Percentiles rank a stretch among this genome's conserved stretches.
These are phyloP conservation scores for Acanthochromis polyacanthus DNA, from an alignment of 2,113 vertebrate genomes.

Conservation along the genomic window DNA sequence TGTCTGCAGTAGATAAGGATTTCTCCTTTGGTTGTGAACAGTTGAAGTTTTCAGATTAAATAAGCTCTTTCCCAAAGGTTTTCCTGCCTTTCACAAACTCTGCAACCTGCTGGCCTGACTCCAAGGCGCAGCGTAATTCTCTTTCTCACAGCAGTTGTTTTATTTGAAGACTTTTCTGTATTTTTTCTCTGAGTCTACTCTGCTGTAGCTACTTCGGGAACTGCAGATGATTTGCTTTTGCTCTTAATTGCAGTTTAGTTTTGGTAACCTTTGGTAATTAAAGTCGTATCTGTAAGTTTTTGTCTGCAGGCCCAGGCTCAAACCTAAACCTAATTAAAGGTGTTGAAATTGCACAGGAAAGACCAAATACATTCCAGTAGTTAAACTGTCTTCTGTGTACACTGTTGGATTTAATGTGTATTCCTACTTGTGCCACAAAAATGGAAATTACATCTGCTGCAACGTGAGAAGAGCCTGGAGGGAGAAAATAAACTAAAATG, in stretches of 20 bases:
- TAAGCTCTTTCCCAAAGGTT: no score
- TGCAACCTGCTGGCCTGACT: no score
- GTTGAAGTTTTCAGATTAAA: not conserved
- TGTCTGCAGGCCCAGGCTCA: not conserved
- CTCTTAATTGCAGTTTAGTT: no score
- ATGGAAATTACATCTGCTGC: constrained; percentile 23
- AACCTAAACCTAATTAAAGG: constrained; percentile 21
- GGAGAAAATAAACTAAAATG: constrained; percentile 28
- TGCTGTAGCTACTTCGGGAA: not conserved
- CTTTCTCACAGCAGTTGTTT: not conserved
- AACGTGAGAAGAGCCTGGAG: constrained; percentile 9
- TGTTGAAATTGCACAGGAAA: constrained; percentile 4
- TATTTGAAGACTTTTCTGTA: not conserved
- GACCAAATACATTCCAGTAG: not conserved
- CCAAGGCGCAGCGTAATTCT: not conserved
- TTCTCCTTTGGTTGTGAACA: not conserved
- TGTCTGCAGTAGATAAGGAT: not conserved
- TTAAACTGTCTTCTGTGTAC: constrained; percentile 9
- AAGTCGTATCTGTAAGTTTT: not conserved
- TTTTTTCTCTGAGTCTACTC: not conserved
- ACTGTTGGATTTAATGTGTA: constrained; percentile 6
- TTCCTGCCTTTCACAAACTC: no score
- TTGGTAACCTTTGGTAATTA: no score
- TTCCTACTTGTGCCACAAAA: constrained; percentile 23
- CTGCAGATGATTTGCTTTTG: not conserved